Evolutionary conservation across 1,140 invertebrate genomes (phyloP).

Genomic region (Drosophila pseudoobscura): DNA sequence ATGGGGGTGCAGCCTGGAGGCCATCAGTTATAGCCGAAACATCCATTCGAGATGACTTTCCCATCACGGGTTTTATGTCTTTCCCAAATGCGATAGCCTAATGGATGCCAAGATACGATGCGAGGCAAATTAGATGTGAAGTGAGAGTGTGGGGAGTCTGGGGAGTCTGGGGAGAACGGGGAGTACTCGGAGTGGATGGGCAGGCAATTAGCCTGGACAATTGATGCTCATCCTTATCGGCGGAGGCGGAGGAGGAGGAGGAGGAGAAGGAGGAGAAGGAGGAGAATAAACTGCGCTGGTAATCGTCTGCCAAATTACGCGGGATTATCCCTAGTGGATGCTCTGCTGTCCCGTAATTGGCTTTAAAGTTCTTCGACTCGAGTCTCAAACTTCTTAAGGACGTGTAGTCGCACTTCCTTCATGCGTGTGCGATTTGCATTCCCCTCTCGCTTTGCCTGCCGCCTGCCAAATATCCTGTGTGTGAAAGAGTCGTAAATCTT

Average conservation of each 20-base stretch:
- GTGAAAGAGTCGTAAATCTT: constrained; percentile 75
- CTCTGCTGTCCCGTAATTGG: constrained; percentile 50
- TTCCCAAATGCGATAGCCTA: constrained; percentile 53
- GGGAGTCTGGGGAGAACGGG: not conserved
- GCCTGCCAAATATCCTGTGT: constrained; percentile 36
- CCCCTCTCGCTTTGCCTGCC: constrained; percentile 38
- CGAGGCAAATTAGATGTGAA: constrained; percentile 65
- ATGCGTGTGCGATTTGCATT: constrained; percentile 62
- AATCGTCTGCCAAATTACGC: constrained; percentile 31
- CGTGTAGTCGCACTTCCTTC: constrained; percentile 26
- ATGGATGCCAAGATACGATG: constrained; percentile 42
- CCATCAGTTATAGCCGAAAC: constrained; percentile 25
- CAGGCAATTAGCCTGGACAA: constrained; percentile 41
- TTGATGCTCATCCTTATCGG: constrained; percentile 21
- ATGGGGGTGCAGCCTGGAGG: constrained; percentile 37
- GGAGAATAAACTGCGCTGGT: constrained; percentile 12
- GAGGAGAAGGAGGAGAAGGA: too few species aligned
- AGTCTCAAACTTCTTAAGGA: constrained; percentile 24
- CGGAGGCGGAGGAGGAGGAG: too few species aligned
- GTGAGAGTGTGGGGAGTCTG: not conserved
- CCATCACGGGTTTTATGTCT: constrained; percentile 40
- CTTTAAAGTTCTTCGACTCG: constrained; percentile 52
- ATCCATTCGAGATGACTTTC: constrained; percentile 25
- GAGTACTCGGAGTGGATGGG: not conserved
- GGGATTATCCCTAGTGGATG: constrained; percentile 28